Evolutionary conservation across 2,797 vertebrate species (phyloP).

Genomic region (Dermochelys coriacea): DNA sequence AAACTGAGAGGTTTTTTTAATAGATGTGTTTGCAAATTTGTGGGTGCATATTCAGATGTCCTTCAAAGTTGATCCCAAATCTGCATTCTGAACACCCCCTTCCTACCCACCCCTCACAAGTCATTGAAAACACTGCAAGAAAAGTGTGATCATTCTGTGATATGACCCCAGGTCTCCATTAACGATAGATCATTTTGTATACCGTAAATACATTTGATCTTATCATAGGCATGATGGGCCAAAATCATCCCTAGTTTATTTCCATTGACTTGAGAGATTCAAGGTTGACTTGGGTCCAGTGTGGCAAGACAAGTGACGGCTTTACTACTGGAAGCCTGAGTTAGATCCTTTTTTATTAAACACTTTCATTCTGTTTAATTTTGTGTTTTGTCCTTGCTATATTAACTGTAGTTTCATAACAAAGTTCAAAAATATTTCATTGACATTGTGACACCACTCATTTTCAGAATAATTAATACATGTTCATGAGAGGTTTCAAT

Average conservation of each 20-base stretch:
- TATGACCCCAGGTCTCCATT: neutral
- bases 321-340: neutral
- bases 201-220: neutral
- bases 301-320: neutral
- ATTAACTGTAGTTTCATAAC: neutral
- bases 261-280: neutral
- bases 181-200: neutral
- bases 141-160: neutral
- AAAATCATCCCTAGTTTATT: neutral
- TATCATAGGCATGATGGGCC: neutral
- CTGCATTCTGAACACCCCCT: neutral
- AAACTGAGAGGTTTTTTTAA: neutral
- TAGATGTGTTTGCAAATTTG: neutral
- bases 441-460: neutral
- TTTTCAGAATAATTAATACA: neutral
- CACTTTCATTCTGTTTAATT: neutral
- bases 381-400: neutral
- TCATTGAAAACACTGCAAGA: neutral
- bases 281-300: neutral
- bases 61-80: neutral
- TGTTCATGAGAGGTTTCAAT: neutral
- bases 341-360: conserved; percentile 19
- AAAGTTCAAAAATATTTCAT: neutral
- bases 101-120: neutral
- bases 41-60: neutral